Evolutionary conservation across 2,888 invertebrate genomes (phyloP), one percentile per base, ranked within the genome.

Genomic region (Nomada ferruginata): DNA sequence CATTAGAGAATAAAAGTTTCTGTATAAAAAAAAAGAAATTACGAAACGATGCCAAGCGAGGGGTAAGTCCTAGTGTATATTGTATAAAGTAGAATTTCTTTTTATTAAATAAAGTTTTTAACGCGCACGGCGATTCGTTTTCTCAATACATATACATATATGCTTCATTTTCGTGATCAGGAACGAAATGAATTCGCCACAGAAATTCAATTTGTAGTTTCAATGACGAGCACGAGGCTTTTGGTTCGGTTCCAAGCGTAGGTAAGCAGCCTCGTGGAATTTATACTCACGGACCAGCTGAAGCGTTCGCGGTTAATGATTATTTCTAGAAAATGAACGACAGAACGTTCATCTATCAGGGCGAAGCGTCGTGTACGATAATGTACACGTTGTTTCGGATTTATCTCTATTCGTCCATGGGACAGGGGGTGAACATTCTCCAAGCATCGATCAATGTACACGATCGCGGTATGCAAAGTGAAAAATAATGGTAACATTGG

Each of bases 231-330:
- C 20, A 44, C 29, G 18, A 26, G 47, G 50, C 42, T 73, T 87
- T 83, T 80, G 87, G 64, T 61, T 20, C 18, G 29, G 47, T 73
- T 85, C 85, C 86, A 87, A 87, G 60, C 65, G 65, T 79, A 83
- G 85, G 80, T 86, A 76, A 81, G 83, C 87, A 83, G 83, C 76
- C 87, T 87, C 85, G 83, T 47, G 78, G 78, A 85, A 86, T 79
- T 77, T 77, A 52, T 57, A 61, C n/a, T 36, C 50, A 66, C 26
- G 20, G 63, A 36, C 50, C 72, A 20, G 44, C 57, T 44, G 65
- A 75, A 75, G 57, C 52, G 53, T 71, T 64, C 60, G 50, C 23
- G 63, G 71, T 76, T 83, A 76, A 87, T 76, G 78, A 86, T 85
- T 82, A 64, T 79, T 76, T 73, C 26, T 0, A 63, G 79, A 73